Percentiles rank a stretch among this genome's conserved stretches.
Conservation (phyloP, 1,140 invertebrate genomes). For the Sarcophaga bullata region DNA sequence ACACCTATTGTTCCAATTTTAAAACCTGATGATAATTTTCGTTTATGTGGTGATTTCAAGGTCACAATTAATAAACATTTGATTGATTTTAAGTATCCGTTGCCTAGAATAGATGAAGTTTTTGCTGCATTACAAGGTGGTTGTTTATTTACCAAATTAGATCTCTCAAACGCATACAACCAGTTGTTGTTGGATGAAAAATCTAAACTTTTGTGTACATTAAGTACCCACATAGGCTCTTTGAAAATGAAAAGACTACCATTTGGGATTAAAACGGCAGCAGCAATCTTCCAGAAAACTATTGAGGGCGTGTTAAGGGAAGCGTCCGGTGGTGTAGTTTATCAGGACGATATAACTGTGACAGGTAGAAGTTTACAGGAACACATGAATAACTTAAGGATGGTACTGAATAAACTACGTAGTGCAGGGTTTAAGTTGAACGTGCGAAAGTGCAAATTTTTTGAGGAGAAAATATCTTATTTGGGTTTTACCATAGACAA, state of each 20-base stretch:
- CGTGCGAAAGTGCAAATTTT: conserved; percentile 54
- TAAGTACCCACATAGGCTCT: conserved; percentile 49
- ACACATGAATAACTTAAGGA: neutral
- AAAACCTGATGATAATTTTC: neutral
- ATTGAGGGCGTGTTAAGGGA: no score
- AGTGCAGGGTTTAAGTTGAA: conserved; percentile 49
- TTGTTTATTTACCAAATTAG: conserved; percentile 58
- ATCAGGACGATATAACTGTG: conserved; percentile 51
- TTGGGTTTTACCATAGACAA: conserved; percentile 53
- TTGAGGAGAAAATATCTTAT: conserved; percentile 52
- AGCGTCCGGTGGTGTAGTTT: conserved; percentile 46
- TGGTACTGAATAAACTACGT: conserved; percentile 10
- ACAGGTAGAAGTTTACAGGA: neutral
- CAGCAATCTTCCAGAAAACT: no score
- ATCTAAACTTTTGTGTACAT: conserved; percentile 50
- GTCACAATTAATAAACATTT: conserved; percentile 44
- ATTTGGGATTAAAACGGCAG: conserved; percentile 63
- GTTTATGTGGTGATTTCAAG: conserved; percentile 13
- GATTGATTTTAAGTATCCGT: conserved; percentile 59
- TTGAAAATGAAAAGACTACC: conserved; percentile 51
- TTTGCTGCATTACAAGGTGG: conserved; percentile 50
- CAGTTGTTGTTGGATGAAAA: conserved; percentile 44
- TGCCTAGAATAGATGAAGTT: conserved; percentile 50
- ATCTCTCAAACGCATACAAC: conserved; percentile 61
- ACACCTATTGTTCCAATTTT: neutral